Evolutionary conservation across 2,888 invertebrate genomes (phyloP).

Genomic region (Rhorus exstirpatorius): DNA sequence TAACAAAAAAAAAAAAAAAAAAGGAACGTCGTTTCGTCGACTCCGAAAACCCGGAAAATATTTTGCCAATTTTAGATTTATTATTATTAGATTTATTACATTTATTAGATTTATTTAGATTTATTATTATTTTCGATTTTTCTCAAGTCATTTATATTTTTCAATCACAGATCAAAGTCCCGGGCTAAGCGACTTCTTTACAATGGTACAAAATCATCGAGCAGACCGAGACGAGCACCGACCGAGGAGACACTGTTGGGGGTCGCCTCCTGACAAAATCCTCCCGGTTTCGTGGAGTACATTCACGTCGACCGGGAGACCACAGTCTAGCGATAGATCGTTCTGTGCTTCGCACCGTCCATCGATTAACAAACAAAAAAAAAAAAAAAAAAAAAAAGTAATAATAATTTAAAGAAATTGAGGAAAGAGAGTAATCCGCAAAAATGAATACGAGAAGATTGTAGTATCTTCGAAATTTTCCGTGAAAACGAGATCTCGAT

Average conservation of each 20-base stretch:
- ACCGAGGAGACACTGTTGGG: constrained; percentile 91
- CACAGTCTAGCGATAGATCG: constrained; percentile 88
- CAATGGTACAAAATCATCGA: constrained; percentile 86
- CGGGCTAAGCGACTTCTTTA: constrained; percentile 87
- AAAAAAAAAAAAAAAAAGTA: neutral
- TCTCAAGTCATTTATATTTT: constrained; percentile 86
- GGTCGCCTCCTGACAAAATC: constrained; percentile 94
- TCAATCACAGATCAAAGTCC: constrained; percentile 87
- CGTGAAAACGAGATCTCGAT: constrained; percentile 35
- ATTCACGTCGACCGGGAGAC: constrained; percentile 97
- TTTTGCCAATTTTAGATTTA: too few species aligned
- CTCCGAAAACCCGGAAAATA: too few species aligned
- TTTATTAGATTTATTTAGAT: too few species aligned
- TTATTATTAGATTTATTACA: too few species aligned
- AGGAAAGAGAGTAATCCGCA: neutral
- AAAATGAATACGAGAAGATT: constrained; percentile 6
- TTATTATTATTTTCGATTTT: neutral
- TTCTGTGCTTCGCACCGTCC: constrained; percentile 83
- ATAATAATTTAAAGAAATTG: neutral
- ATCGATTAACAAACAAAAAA: constrained; percentile 76
- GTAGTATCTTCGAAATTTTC: constrained; percentile 16
- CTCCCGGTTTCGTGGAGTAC: constrained; percentile 94
- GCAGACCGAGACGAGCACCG: constrained; percentile 87
- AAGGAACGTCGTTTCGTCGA: too few species aligned
- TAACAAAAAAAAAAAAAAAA: too few species aligned